Base-by-base conservation (phyloP, 2,113 vertebrate species). In the Aphelocoma coerulescens region DNA sequence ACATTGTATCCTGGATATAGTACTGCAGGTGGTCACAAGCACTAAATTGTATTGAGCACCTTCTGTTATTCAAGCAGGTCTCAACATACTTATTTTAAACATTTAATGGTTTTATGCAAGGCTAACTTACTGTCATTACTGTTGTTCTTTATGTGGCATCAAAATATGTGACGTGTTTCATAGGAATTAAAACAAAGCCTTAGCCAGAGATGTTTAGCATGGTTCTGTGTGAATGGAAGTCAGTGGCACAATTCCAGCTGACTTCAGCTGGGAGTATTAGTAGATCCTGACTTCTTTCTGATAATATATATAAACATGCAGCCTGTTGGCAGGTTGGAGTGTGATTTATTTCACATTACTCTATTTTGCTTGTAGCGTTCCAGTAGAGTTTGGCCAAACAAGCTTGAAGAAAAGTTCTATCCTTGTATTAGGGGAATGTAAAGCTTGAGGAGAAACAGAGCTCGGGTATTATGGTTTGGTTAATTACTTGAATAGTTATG, bases 281-380 rank as follows among this genome's bases (percentile, higher is more conserved):
- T 85, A 73, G 71, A 71, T 83, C 33, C 59, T 91, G 68, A 49
- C n/a, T 82, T 83, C 67, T 88, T 96, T 89, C 61, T 94, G 71
- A 74, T 85, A 63, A 55, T 15, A 16, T 23, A 24, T 46, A 24
- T 72, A 93, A 88, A 80, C 41, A 85, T 1, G 1, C 11, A 58
- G 59, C 68, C 30, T 69, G 43, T 3, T 74, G n/a, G 52, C 2
- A 4, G 48, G 46, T 33, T 72, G 20, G 44, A 49, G 58, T 49
- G 58, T 51, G 58, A 57, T 91, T 85, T 88, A 54, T 94, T 89
- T 75, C 43, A 68, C 27, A 10, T 85, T 78, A 22, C 61, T 13
- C n/a, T 88, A 10, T 85, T 93, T 79, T 58, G 33, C 63, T 76
- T 83, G 66, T 37, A 89, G 41, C 15, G 10, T 88, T 94, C 43